Conservation (phyloP, 2,888 invertebrate species). For the Brachyptera putata region DNA sequence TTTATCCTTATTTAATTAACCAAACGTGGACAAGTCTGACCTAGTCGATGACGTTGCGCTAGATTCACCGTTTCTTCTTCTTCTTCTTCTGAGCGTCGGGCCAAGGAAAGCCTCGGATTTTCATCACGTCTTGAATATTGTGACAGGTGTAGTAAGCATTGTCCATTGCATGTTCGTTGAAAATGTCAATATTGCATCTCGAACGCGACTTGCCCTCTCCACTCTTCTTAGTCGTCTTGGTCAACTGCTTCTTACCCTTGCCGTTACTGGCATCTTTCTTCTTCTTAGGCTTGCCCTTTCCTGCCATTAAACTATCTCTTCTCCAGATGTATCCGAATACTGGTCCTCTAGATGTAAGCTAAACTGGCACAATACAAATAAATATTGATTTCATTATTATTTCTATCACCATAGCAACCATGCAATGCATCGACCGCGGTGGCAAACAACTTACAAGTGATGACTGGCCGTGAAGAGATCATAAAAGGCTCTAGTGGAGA, state of each 20-base stretch:
- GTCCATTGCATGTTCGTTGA: slow-evolving; percentile 87
- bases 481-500: no score
- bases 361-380: background rate
- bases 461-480: no score
- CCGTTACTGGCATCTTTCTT: slow-evolving; percentile 18
- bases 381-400: background rate
- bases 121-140: slow-evolving; percentile 83
- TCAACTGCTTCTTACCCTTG: slow-evolving; percentile 25
- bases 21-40: no score
- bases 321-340: no score
- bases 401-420: background rate
- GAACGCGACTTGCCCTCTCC: slow-evolving; percentile 42
- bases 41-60: no score
- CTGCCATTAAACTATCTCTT: slow-evolving; percentile 4
- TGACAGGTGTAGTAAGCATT: slow-evolving; percentile 93
- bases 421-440: no score
- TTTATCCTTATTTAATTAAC: no score
- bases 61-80: no score
- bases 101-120: slow-evolving; percentile 84
- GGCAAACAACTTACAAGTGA: slow-evolving; percentile 10
- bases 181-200: slow-evolving; percentile 74
- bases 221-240: slow-evolving; percentile 25
- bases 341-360: background rate
- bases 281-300: slow-evolving; percentile 9
- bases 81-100: slow-evolving; percentile 84